Base-by-base conservation (phyloP, 2,888 invertebrate genomes). In the Pyrgus malvae region DNA sequence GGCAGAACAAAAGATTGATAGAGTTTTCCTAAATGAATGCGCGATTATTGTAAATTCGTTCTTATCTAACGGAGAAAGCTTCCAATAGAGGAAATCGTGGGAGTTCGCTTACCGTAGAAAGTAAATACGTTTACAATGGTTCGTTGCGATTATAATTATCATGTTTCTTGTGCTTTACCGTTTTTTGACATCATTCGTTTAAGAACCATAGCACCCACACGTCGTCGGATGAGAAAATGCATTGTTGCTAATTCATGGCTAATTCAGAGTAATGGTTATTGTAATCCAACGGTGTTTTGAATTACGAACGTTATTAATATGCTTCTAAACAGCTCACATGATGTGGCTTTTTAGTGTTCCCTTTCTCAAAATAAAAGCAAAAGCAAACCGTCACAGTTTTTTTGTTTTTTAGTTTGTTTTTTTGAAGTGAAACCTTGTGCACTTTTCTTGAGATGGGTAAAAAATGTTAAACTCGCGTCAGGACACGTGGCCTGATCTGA, bases 61-160 rank as follows among this genome's bases (percentile, higher is more conserved):
- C 72, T 83, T 83, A 83, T 82, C 78, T 76, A 63, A 61, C 69
- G 75, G 80, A 79, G 87, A 87, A 86, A 84, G 84, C 82, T 68
- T 75, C 68, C 74, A 73, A 84, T 84, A 76, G 74, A 80, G 81
- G 80, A 86, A 86, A 88, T 85, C 88, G 88, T 89, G 88, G 82
- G 88, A 89, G 74, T 70, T 63, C 59, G 50, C 67, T 70, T 67
- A 56, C 53, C 66, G 74, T 83, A 75, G 83, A 87, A 85, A 84
- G 83, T 80, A 75, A 70, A 68, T 68, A 76, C 65, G 70, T 67
- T 65, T 64, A 77, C 61, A 65, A 65, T 67, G 74, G 70, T 63
- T 65, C 66, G 69, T 70, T 72, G 67, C 70, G 73, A 77, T 77
- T 75, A 72, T 69, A 69, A 62, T 63, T 69, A 70, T 67, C 70